Evolutionary conservation across 2,113 vertebrate species (phyloP).

Genomic region (Callipepla squamata): DNA sequence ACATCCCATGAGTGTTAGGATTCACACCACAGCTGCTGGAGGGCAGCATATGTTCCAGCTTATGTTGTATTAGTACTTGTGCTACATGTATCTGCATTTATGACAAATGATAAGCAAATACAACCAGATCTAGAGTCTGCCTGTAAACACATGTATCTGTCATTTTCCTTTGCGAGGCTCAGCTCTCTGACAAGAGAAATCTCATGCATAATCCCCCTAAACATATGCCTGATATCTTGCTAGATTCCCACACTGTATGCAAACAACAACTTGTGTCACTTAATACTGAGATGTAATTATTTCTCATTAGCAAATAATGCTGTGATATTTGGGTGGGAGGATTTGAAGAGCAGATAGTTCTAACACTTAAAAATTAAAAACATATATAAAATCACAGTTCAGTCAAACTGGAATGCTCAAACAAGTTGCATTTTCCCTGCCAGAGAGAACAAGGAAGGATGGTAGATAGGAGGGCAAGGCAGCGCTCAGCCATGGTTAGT

Average conservation of each 20-base stretch:
- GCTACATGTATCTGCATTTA: neutral
- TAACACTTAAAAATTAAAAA: neutral
- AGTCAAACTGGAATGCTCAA: neutral
- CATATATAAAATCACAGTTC: neutral
- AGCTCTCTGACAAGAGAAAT: neutral
- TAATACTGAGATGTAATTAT: constrained; percentile 14
- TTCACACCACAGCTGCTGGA: neutral
- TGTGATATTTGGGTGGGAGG: neutral
- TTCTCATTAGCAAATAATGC: constrained; percentile 24
- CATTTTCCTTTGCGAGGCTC: constrained; percentile 13
- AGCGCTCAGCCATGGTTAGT: neutral
- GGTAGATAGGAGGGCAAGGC: neutral
- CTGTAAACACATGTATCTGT: constrained; percentile 32
- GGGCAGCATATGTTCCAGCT: neutral
- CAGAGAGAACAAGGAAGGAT: neutral
- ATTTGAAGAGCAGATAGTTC: neutral
- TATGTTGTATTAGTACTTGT: neutral
- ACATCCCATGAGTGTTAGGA: neutral
- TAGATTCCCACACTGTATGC: constrained; percentile 9
- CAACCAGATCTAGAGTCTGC: neutral
- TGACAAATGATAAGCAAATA: constrained; percentile 26
- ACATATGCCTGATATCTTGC: constrained; percentile 37
- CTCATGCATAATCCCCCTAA: neutral
- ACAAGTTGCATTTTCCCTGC: neutral
- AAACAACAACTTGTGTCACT: constrained; percentile 39